Evolutionary conservation across 2,113 vertebrate species (phyloP), one percentile per base, ranked within the genome.

Genomic region (Aspidoscelis tigris): DNA sequence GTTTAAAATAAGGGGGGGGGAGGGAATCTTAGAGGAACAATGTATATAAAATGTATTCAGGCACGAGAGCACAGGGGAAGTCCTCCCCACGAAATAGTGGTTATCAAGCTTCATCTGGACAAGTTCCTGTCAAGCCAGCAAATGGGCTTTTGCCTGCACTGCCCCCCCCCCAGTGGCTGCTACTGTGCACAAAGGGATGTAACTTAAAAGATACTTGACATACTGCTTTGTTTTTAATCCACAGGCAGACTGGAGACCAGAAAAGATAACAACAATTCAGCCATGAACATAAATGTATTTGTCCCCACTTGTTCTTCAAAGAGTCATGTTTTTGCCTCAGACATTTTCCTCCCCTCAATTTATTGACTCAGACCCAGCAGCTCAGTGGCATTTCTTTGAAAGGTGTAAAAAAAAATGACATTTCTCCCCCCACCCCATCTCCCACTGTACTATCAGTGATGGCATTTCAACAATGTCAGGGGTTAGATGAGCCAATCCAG

Each of bases 391-490:
- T 66, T 78, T 86, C 80, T 83, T 78, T 33, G 2, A 88, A 89
- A 88, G 1, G 8, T 0, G 1, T 39, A 22, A 33, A 33, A 33
- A 33, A 7, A n/a, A n/a, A 71, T 7, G 68, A 89, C 90, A 88
- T 78, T 50, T 16, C 55, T 47, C 77, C 39, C 16, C 33, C 87
- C 83, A 50, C 53, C 72, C 7, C 79, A 74, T 85, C 72, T 53
- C 5, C 14, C 65, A n/a, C 58, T 50, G 79, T 86, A 77, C 75
- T 61, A 73, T 83, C 44, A 9, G 3, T 44, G 77, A 76, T 86
- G 22, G 84, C 86, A 93, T 91, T 94, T 94, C 87, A 90, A 87
- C 77, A 77, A 7, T 10, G 1, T 68, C 85, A 91, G 89, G 81
- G 87, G 81, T 93, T 90, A 92, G 74, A 75, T 24, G 65, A 83